phyloP scores from a whole-genome alignment of 2,113 vertebrate genomes.

The Gymnorhina tibicen region DNA sequence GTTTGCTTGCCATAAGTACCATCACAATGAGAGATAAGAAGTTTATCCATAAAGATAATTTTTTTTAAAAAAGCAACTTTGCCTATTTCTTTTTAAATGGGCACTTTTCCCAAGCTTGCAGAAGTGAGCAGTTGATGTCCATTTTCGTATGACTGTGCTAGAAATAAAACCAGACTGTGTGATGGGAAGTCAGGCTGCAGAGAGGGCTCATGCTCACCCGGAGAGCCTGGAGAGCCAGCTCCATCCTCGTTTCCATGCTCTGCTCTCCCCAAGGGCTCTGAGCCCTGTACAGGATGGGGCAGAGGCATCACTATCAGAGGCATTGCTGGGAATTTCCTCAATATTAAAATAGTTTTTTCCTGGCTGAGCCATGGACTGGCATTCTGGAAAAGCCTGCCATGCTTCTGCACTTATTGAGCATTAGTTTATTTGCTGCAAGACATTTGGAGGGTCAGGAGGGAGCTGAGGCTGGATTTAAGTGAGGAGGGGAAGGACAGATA shows the following conservation, averaged over 20 bases:
- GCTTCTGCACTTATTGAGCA: fast-evolving
- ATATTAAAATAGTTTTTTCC: neutral
- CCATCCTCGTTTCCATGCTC: fast-evolving
- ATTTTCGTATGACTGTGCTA: neutral
- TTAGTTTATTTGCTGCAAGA: neutral
- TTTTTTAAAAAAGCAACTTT: neutral
- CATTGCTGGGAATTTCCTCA: neutral
- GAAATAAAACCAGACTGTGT: neutral
- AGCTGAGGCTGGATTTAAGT: neutral
- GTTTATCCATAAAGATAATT: neutral
- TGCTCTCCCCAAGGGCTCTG: neutral
- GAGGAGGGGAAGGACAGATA: neutral
- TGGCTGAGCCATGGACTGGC: neutral
- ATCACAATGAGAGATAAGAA: neutral
- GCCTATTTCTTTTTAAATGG: neutral
- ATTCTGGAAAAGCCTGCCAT: neutral
- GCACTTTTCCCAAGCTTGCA: neutral
- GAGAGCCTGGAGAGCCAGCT: neutral
- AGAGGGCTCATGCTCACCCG: neutral
- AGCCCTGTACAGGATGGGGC: neutral
- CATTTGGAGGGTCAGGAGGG: neutral
- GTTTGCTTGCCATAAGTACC: neutral
- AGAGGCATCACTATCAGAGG: neutral
- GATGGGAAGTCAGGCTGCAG: neutral
- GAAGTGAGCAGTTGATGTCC: neutral